phyloP scores from a whole-genome alignment of 2,797 vertebrate species.

The Artibeus jamaicensis region DNA sequence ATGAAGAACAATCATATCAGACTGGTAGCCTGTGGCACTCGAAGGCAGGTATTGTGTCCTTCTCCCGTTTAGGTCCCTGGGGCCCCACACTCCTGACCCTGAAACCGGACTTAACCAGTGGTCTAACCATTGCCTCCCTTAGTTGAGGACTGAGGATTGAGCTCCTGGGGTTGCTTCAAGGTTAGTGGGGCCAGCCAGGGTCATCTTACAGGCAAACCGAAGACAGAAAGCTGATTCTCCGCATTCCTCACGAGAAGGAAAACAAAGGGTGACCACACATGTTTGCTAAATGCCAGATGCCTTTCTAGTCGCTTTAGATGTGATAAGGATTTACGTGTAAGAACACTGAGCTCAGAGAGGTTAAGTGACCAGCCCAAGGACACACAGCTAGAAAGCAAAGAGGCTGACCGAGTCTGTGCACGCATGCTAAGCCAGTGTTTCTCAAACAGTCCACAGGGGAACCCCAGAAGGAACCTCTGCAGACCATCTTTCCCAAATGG shows the following conservation, averaged over 20 bases:
- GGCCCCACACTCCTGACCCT: background rate
- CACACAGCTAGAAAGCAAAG: background rate
- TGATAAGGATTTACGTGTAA: background rate
- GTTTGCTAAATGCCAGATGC: background rate
- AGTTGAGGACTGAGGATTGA: background rate
- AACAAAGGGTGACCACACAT: background rate
- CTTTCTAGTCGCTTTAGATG: background rate
- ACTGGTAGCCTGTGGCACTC: background rate
- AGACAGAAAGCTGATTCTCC: background rate
- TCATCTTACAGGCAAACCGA: background rate
- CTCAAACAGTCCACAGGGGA: background rate
- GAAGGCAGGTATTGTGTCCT: background rate
- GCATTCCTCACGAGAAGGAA: background rate
- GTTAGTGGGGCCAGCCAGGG: no score
- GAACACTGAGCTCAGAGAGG: background rate
- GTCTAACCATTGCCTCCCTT: background rate
- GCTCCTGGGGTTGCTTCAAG: background rate
- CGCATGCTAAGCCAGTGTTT: background rate
- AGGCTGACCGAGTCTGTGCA: background rate
- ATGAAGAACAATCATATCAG: background rate
- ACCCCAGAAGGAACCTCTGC: background rate
- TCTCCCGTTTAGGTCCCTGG: background rate
- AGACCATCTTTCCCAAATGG: background rate
- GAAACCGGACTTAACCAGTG: background rate
- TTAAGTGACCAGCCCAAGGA: background rate